Percentiles rank a stretch among this genome's conserved stretches.
Conservation (phyloP, 2,113 vertebrate genomes). For the Diglossa brunneiventris region DNA sequence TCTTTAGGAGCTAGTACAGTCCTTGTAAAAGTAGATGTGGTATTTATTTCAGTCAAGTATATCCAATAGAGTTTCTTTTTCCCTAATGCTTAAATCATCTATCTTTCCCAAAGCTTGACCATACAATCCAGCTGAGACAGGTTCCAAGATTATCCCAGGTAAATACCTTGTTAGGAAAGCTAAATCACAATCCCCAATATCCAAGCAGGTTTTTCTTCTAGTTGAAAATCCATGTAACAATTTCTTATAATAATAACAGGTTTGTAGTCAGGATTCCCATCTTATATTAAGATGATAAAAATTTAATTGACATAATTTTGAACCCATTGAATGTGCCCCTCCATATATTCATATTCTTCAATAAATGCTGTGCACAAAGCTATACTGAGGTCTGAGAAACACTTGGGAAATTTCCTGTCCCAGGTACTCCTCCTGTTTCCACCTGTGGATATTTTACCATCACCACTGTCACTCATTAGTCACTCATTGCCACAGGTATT, state of each 20-base stretch:
- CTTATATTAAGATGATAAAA: not conserved
- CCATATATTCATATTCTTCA: not conserved
- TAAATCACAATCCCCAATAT: not conserved
- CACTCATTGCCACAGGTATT: not conserved
- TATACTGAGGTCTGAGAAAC: not conserved
- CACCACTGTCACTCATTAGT: not conserved
- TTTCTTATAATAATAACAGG: not conserved
- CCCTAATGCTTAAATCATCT: not conserved
- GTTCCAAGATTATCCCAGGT: not conserved
- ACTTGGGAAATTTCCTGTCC: not conserved
- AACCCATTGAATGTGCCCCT: not conserved
- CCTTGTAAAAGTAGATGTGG: not conserved
- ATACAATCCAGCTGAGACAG: not conserved
- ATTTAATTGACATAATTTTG: not conserved
- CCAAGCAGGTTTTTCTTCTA: not conserved
- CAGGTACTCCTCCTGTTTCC: not conserved
- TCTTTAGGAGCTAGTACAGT: not conserved
- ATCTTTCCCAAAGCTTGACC: not conserved
- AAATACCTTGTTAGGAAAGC: not conserved
- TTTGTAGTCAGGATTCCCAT: not conserved
- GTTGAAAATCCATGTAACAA: not conserved
- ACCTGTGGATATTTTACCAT: not conserved
- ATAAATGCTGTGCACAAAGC: not conserved
- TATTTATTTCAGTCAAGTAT: not conserved
- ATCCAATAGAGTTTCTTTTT: not conserved